Base-by-base conservation (phyloP, 2,888 invertebrate genomes). In the Athalia rosae region DNA sequence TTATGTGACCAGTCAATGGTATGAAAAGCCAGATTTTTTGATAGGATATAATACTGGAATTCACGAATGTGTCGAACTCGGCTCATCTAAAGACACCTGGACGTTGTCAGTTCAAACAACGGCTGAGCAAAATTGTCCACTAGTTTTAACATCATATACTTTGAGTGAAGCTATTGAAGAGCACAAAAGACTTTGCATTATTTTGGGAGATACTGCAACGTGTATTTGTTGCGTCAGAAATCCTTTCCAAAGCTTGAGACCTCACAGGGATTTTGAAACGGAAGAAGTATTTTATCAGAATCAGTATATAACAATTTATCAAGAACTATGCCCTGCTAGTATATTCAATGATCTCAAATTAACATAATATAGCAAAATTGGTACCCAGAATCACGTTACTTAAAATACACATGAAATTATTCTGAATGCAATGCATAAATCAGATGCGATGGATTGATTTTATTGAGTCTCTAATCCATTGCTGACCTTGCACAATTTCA, bases 11-110 rank as follows among this genome's bases (percentile, higher is more conserved):
- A 81, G 77, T 5, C n/a, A 80, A 53, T 13, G 58, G 7, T 87
- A 84, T 47, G 28, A 76, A 0, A 83, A 82, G 76, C 87, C 88
- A 5, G 80, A 88, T 78, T 79, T 86, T 28, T 79, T 86, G 13
- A 77, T 86, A 58, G 87, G 86, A 3, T 89, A 85, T 71, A 87
- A 89, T 81, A 77, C 85, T 13, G 87, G 87, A 74, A 82, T 89
- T 76, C 82, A 85, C 47, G 87, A 87, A 77, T 84, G 80, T 48
- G 82, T 84, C 50, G 80, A 85, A 71, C 76, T 83, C 7, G 74
- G 80, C n/a, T 83, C 84, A 47, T 41, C 64, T 8, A 81, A 80
- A 15, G 84, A 88, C 76, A 85, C 84, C n/a, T 88, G 89, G 87
- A 78, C 77, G 13, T 41, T 76, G 9, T 84, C 84, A 0, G 64